Conservation (phyloP, 1,140 invertebrate genomes). For the Carposina sasakii region DNA sequence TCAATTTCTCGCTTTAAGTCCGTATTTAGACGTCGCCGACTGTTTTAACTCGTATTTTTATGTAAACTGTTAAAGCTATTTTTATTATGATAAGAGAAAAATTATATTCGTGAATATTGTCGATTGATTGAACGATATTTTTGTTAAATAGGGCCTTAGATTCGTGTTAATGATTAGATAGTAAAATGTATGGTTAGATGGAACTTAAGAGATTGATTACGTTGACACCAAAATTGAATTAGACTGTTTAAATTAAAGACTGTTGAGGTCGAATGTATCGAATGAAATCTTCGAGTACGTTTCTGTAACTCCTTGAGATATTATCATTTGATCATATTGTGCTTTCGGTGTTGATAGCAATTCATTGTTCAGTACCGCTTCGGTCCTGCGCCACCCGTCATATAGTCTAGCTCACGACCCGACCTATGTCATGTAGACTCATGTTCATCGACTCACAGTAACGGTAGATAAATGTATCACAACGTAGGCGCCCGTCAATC, state of each 20-base stretch:
- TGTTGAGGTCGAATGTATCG: constrained; percentile 64
- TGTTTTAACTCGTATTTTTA: constrained; percentile 60
- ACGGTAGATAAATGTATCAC: constrained; percentile 71
- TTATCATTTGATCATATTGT: constrained; percentile 56
- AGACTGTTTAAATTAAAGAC: constrained; percentile 62
- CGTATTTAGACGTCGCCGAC: constrained; percentile 53
- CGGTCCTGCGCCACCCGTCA: constrained; percentile 55
- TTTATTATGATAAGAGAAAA: constrained; percentile 57
- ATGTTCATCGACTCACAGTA: constrained; percentile 62
- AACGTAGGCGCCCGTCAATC: constrained; percentile 67
- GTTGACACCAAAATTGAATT: constrained; percentile 47
- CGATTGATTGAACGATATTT: constrained; percentile 47
- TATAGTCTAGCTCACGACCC: constrained; percentile 56
- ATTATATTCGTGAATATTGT: constrained; percentile 59
- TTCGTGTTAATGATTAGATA: constrained; percentile 51
- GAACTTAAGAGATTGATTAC: constrained; percentile 52
- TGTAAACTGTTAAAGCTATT: constrained; percentile 65
- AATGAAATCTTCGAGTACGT: constrained; percentile 51
- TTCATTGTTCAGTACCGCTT: constrained; percentile 52
- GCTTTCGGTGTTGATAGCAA: constrained; percentile 65
- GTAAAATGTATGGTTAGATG: constrained; percentile 53
- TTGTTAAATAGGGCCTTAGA: constrained; percentile 64
- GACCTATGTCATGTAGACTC: constrained; percentile 58
- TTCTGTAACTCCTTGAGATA: constrained; percentile 36
- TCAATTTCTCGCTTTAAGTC: constrained; percentile 64